Evolutionary conservation across 1,140 invertebrate genomes (phyloP).

Genomic region (Trichomalopsis sarcophagae): DNA sequence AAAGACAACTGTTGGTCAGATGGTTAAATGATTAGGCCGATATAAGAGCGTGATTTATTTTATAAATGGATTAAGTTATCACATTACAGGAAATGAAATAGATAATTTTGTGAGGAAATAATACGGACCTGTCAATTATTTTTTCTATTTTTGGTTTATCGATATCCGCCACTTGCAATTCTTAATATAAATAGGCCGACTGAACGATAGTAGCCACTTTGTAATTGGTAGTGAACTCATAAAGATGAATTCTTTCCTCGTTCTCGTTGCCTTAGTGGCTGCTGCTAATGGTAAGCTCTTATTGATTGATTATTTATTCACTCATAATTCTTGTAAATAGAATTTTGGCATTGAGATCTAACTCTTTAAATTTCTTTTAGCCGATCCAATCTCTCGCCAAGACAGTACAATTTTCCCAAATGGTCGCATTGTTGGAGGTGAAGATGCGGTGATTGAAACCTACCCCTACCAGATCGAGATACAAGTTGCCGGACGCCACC

Average conservation of each 20-base stretch:
- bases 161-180: neutral
- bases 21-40: neutral
- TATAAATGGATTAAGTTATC: neutral
- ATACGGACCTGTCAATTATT: neutral
- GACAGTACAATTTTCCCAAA: neutral
- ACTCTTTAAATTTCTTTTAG: neutral
- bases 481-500: conserved; percentile 73
- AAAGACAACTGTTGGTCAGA: neutral
- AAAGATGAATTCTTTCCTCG: neutral
- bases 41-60: too few species aligned
- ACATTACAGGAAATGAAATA: neutral
- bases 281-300: neutral
- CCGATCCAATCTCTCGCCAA: neutral
- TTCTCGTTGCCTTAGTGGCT: neutral
- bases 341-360: neutral
- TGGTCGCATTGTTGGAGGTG: conserved; percentile 78
- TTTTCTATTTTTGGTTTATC: neutral
- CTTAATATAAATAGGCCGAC: neutral
- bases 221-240: neutral
- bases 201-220: neutral
- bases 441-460: conserved; percentile 75
- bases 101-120: neutral
- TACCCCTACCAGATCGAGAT: conserved; percentile 78
- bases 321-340: neutral
- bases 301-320: neutral